Conservation (phyloP, 1,140 invertebrate genomes). For the Drosophila tropicalis region DNA sequence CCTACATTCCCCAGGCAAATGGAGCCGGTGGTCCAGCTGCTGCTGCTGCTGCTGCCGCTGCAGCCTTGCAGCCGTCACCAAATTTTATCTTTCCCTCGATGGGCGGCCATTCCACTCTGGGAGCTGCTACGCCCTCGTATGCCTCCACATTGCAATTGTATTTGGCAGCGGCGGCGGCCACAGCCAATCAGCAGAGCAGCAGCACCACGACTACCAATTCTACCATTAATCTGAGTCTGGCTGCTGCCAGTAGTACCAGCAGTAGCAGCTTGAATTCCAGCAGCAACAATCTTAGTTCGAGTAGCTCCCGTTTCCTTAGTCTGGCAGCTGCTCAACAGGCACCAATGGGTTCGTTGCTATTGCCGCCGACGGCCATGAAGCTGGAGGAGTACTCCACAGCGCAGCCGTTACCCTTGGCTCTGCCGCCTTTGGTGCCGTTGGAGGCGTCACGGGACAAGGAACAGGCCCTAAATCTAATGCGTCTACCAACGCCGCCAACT, state of each 20-base stretch:
- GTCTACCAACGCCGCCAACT: constrained; percentile 76
- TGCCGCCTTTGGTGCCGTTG: constrained; percentile 51
- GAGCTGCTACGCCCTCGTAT: constrained; percentile 84
- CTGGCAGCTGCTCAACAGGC: constrained; percentile 48
- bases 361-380: constrained; percentile 69
- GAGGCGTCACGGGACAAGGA: constrained; percentile 65
- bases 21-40: constrained; percentile 86
- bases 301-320: constrained; percentile 67
- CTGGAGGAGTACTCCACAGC: constrained; percentile 64
- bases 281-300: constrained; percentile 54
- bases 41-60: constrained; percentile 38
- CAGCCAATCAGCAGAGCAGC: constrained; percentile 61
- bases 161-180: constrained; percentile 83
- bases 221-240: constrained; percentile 73
- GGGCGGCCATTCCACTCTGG: constrained; percentile 66
- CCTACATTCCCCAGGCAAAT: constrained; percentile 70
- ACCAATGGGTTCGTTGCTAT: constrained; percentile 59
- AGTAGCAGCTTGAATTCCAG: constrained; percentile 50
- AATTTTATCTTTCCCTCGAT: constrained; percentile 82
- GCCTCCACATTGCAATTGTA: constrained; percentile 84
- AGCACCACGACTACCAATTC: constrained; percentile 74
- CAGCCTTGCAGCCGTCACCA: constrained; percentile 86
- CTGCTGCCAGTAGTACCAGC: constrained; percentile 48
- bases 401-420: constrained; percentile 45
- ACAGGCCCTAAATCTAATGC: constrained; percentile 74